Conservation (phyloP, 1,140 invertebrate genomes). For the Adelges cooleyi region DNA sequence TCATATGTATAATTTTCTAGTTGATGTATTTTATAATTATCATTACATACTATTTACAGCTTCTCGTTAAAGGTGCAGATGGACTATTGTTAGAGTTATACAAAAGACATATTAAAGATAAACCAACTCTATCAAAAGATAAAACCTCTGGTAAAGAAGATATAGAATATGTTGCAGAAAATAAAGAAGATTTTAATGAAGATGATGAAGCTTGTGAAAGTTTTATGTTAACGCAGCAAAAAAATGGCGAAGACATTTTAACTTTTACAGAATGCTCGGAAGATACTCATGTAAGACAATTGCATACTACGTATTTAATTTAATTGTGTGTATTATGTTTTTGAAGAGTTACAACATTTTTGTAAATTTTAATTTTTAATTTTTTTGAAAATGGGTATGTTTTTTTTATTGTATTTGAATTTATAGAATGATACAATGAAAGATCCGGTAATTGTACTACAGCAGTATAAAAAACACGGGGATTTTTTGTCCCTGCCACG, state of each 20-base stretch:
- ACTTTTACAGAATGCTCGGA: conserved; percentile 31
- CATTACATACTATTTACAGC: conserved; percentile 36
- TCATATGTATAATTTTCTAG: too few relatives aligned
- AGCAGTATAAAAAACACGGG: conserved; percentile 62
- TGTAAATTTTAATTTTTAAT: too few relatives aligned
- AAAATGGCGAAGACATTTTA: conserved; percentile 32
- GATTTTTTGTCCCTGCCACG: conserved; percentile 54
- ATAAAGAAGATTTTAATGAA: conserved; percentile 35
- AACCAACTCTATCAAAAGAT: conserved; percentile 9
- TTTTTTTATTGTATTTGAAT: too few relatives aligned
- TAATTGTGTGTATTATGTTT: too few relatives aligned
- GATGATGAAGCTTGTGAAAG: conserved; percentile 34
- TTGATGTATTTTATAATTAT: too few relatives aligned
- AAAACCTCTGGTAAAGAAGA: conserved; percentile 31
- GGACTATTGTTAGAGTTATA: conserved; percentile 41
- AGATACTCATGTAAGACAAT: conserved; percentile 11
- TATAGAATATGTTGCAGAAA: conserved; percentile 30
- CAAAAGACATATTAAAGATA: conserved; percentile 32
- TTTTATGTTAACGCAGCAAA: conserved; percentile 38
- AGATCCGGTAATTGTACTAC: conserved; percentile 55
- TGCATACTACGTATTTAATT: too few relatives aligned
- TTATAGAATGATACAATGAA: conserved; percentile 25
- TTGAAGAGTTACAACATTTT: too few relatives aligned
- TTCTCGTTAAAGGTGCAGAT: conserved; percentile 54
- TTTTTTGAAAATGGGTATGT: too few relatives aligned